Evolutionary conservation across 1,140 invertebrate species (phyloP).

Genomic region (Spodoptera frugiperda): DNA sequence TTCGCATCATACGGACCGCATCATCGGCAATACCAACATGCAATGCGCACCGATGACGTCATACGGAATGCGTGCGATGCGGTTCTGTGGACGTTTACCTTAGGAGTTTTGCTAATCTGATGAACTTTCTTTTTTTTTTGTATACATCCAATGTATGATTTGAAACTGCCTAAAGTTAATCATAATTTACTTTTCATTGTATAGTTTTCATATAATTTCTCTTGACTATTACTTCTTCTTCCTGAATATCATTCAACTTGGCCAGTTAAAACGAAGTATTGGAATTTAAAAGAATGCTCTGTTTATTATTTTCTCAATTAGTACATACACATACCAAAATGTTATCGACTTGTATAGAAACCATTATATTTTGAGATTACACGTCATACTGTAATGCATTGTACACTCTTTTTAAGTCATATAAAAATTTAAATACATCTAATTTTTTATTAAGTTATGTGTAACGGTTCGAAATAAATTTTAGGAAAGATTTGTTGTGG

Average conservation of each 20-base stretch:
- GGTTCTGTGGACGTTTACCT: too few relatives aligned
- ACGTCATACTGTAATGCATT: slow-evolving; percentile 73
- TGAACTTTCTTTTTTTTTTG: too few relatives aligned
- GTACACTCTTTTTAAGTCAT: slow-evolving; percentile 52
- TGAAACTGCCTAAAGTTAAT: neutral
- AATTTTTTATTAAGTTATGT: slow-evolving; percentile 79
- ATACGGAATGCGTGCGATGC: too few relatives aligned
- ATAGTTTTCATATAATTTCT: slow-evolving; percentile 25
- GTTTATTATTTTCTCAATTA: slow-evolving; percentile 51
- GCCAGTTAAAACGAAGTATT: slow-evolving; percentile 59
- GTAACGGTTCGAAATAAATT: slow-evolving; percentile 80
- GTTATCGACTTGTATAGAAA: slow-evolving; percentile 73
- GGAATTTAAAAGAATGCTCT: slow-evolving; percentile 52
- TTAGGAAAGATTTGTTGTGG: slow-evolving; percentile 64
- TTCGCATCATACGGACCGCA: too few relatives aligned
- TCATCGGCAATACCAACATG: too few relatives aligned
- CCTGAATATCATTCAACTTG: slow-evolving; percentile 59
- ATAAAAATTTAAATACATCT: slow-evolving; percentile 65
- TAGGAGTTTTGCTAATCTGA: too few relatives aligned
- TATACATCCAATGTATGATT: too few relatives aligned
- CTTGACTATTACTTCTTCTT: too few relatives aligned
- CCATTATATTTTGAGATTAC: slow-evolving; percentile 80
- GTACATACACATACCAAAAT: slow-evolving; percentile 70
- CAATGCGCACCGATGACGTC: too few relatives aligned
- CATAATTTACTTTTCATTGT: slow-evolving; percentile 23